Evolutionary conservation across 2,113 vertebrate genomes (phyloP).

Genomic region (Ancistrus triradiatus): DNA sequence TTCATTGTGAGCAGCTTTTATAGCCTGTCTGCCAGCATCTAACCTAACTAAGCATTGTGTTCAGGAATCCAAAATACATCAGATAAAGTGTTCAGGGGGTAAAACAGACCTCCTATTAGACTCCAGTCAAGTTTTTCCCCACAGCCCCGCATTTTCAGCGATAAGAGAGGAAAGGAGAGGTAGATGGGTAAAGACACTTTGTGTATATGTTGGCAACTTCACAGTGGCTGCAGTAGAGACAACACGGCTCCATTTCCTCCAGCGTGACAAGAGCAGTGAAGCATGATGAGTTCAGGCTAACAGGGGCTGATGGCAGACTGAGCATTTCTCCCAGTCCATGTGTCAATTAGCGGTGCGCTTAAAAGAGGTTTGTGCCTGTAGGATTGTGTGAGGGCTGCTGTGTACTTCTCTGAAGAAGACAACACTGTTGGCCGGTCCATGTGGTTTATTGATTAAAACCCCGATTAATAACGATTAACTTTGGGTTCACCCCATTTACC

Average conservation of each 20-base stretch:
- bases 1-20: no score
- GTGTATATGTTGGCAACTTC: conserved; percentile 28
- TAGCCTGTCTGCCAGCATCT: no score
- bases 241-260: conserved; percentile 35
- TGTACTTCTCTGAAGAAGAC: neutral
- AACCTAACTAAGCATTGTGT: no score
- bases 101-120: no score
- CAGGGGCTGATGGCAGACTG: conserved; percentile 28
- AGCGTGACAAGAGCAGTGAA: conserved; percentile 30
- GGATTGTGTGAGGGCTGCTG: neutral
- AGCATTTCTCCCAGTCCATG: conserved; percentile 36
- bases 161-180: neutral
- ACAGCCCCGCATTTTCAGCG: conserved; percentile 60
- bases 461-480: no score
- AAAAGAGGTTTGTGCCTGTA: conserved; percentile 19
- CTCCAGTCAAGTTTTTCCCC: conserved; percentile 49
- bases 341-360: conserved; percentile 38
- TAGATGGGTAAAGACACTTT: conserved; percentile 26
- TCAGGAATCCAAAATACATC: no score
- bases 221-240: conserved; percentile 37
- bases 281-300: conserved; percentile 18
- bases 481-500: no score
- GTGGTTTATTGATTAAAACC: no score
- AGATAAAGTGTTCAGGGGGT: no score
- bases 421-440: no score